Evolutionary conservation across 2,113 vertebrate species (phyloP), one percentile per base, ranked within the genome.

Genomic region (Eptatretus burgeri): DNA sequence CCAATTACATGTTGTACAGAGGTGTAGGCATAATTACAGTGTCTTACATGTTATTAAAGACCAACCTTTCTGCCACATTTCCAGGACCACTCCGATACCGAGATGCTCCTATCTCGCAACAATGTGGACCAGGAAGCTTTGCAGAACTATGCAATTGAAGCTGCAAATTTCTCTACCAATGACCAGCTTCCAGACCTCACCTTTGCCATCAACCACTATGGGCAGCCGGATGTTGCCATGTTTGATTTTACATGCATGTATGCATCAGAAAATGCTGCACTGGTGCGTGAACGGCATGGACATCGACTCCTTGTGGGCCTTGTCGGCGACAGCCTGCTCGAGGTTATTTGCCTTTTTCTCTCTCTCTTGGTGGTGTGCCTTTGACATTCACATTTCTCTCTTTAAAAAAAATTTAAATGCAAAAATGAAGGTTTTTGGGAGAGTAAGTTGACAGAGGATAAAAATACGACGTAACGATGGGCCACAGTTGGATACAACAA

Each of bases 211-310:
- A 98, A 95, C 71, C 89, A 95, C 71, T 98, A 98, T 0, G 91
- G 91, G 19, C 91, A 91, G 74, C 91, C 91, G 0, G 87, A 98
- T 1, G 89, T 95, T 51, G 91, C 91, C 72, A 95, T 98, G 91
- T 98, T 98, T 19, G 91, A 95, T 74, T 98, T 98, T 73, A 98
- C 91, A 0, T 98, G 91, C 73, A 98, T 98, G 89, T 94, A 94
- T 0, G 91, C 91, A 0, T 93, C 89, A 0, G 89, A 94, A 74
- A 98, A 94, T 0, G 91, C 91, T 0, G 89, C 87, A 2, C 74
- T 95, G 70, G 81, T 95, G 68, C 83, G 87, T 20, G 85, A 94
- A 68, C 80, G 85, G 68, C 73, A 79, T 0, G 81, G 83, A 13
- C 86, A 95, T 69, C 77, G 78, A 69, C 71, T 98, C 12, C 77